These are phyloP conservation scores for Phasia obesa DNA, from an alignment of 2,888 invertebrate species.

Conservation along the genomic window DNA sequence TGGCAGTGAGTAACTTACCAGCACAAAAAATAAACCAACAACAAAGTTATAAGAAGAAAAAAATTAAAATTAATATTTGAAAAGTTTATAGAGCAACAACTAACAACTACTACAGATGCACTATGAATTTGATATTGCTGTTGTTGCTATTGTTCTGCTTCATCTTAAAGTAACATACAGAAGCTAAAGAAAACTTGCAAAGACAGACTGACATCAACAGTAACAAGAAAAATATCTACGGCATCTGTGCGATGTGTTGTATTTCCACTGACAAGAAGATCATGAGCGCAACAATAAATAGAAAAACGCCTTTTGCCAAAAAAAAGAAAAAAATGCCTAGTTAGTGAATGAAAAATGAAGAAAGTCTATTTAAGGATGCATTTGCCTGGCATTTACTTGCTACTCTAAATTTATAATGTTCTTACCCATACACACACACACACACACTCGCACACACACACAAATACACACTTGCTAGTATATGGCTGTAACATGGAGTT, in stretches of 20 bases:
- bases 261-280: slow-evolving; percentile 24
- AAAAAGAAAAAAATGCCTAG: slow-evolving; percentile 50
- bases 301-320: slow-evolving; percentile 60
- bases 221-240: slow-evolving; percentile 7
- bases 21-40: slow-evolving; percentile 9
- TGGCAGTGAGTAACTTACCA: slow-evolving; percentile 28
- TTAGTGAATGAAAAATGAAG: slow-evolving; percentile 48
- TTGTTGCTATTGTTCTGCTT: not conserved
- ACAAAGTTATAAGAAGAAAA: slow-evolving; percentile 13
- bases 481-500: slow-evolving; percentile 10
- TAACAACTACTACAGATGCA: slow-evolving; percentile 19
- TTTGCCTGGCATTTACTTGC: slow-evolving; percentile 51
- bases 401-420: slow-evolving; percentile 42
- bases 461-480: not conserved
- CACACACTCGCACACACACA: not conserved
- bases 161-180: slow-evolving; percentile 46
- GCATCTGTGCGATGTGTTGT: not conserved
- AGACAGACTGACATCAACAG: slow-evolving; percentile 41
- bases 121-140: not conserved
- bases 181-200: slow-evolving; percentile 52
- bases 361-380: slow-evolving; percentile 63
- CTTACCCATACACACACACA: not conserved
- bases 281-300: slow-evolving; percentile 19
- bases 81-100: slow-evolving; percentile 57
- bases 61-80: slow-evolving; percentile 63